These are phyloP conservation scores for Grammomys surdaster DNA, from an alignment of 2,113 vertebrate species.

Conservation along the genomic window DNA sequence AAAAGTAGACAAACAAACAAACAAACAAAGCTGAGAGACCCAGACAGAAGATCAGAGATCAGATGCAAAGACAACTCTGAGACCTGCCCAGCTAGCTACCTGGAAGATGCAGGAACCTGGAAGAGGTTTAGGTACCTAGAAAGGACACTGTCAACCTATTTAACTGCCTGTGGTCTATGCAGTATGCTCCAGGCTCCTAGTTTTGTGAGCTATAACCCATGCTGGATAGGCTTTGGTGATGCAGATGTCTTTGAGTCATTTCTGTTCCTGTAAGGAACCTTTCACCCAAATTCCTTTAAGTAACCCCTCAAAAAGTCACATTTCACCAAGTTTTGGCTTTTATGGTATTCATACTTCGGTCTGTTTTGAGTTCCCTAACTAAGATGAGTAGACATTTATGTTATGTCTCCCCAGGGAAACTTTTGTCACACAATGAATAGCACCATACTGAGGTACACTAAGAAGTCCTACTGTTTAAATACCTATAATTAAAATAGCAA, in stretches of 20 bases:
- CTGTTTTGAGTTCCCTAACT: background rate
- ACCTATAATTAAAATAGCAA: slow-evolving; percentile 39
- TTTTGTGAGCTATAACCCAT: background rate
- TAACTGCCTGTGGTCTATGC: background rate
- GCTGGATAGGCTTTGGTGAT: background rate
- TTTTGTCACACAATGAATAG: background rate
- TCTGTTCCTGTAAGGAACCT: background rate
- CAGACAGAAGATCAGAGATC: background rate
- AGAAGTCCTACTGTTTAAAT: slow-evolving; percentile 40
- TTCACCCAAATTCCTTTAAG: background rate
- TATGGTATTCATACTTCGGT: background rate
- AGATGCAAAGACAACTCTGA: background rate
- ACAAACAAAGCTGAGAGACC: background rate
- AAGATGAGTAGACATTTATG: background rate
- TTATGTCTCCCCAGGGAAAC: background rate
- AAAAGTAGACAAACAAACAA: background rate
- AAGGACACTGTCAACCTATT: background rate
- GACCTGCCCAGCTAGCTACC: background rate
- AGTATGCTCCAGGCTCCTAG: background rate
- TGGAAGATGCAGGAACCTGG: background rate
- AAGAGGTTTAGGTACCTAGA: background rate
- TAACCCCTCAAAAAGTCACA: background rate
- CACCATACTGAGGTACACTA: background rate
- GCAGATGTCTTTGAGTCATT: background rate
- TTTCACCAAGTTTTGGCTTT: background rate